A percentile compares a stretch with the other conserved stretches of the same genome.
Conservation (phyloP, 2,888 invertebrate species). For the Eumacrocentrus americanus region DNA sequence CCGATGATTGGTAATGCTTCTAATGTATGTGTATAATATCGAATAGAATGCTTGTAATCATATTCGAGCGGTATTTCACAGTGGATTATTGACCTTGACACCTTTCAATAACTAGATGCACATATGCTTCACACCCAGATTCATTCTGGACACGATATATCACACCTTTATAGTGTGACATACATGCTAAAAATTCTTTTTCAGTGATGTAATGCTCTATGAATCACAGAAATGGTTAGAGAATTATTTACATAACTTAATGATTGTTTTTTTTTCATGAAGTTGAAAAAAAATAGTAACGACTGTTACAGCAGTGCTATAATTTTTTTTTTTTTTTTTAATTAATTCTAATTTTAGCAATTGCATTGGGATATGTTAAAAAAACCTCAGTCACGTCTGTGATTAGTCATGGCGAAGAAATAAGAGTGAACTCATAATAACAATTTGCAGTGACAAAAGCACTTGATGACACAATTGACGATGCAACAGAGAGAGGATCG, state of each 20-base stretch:
- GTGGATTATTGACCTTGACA: slow-evolving; percentile 24
- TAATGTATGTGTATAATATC: no score
- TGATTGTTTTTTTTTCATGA: background rate
- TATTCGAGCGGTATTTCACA: slow-evolving; percentile 16
- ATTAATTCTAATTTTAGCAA: no score
- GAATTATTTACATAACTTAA: no score
- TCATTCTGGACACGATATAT: slow-evolving; percentile 5
- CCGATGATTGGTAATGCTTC: slow-evolving; percentile 3
- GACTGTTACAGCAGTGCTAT: no score
- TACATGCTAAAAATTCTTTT: background rate
- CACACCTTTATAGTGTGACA: background rate
- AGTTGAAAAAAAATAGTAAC: no score
- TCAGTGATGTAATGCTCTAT: background rate
- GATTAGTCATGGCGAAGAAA: slow-evolving; percentile 14
- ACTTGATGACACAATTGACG: slow-evolving; percentile 19
- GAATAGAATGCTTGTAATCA: slow-evolving; percentile 18
- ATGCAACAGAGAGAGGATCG: background rate
- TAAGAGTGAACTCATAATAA: slow-evolving; percentile 19
- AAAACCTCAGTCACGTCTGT: background rate
- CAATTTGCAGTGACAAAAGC: background rate
- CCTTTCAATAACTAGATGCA: slow-evolving; percentile 26
- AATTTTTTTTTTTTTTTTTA: no score
- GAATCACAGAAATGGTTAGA: background rate
- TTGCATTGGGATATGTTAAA: background rate
- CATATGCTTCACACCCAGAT: slow-evolving; percentile 18